These are phyloP conservation scores for Alloplasta piceator DNA, from an alignment of 2,888 invertebrate species.

Conservation along the genomic window DNA sequence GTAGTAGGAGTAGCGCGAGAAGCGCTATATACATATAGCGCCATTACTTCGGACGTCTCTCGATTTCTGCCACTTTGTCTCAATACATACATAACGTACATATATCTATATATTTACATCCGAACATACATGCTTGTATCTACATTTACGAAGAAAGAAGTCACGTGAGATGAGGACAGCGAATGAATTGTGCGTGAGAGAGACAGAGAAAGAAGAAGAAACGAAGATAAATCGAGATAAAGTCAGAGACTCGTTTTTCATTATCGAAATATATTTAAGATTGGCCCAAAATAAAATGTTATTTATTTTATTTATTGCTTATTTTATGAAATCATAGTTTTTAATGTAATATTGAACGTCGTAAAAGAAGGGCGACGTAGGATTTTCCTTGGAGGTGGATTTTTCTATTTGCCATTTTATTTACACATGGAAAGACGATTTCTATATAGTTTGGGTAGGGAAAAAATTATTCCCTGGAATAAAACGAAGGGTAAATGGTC, in stretches of 20 bases:
- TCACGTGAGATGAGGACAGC: slow-evolving; percentile 13
- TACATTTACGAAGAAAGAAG: too few species aligned
- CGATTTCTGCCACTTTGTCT: slow-evolving; percentile 64
- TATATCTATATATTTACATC: slow-evolving; percentile 40
- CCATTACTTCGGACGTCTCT: slow-evolving; percentile 76
- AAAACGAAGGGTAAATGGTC: too few species aligned
- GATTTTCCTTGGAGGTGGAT: too few species aligned
- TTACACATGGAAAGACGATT: too few species aligned
- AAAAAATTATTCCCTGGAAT: too few species aligned
- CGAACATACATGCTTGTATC: too few species aligned
- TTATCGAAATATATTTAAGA: slow-evolving; percentile 20
- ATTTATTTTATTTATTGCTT: too few species aligned
- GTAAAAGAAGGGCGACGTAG: too few species aligned
- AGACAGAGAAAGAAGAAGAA: slow-evolving; percentile 32
- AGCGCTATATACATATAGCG: slow-evolving; percentile 76
- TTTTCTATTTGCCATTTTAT: too few species aligned
- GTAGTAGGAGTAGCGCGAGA: slow-evolving; percentile 76
- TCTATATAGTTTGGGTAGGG: too few species aligned
- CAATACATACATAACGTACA: slow-evolving; percentile 65
- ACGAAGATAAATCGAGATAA: slow-evolving; percentile 55
- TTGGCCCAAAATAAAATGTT: neutral
- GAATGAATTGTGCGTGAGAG: slow-evolving; percentile 21
- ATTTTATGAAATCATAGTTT: too few species aligned
- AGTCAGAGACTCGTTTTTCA: slow-evolving; percentile 51
- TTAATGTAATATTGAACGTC: too few species aligned